Evolutionary conservation across 2,113 vertebrate species (phyloP).

Genomic region (Myiozetetes cayanensis): DNA sequence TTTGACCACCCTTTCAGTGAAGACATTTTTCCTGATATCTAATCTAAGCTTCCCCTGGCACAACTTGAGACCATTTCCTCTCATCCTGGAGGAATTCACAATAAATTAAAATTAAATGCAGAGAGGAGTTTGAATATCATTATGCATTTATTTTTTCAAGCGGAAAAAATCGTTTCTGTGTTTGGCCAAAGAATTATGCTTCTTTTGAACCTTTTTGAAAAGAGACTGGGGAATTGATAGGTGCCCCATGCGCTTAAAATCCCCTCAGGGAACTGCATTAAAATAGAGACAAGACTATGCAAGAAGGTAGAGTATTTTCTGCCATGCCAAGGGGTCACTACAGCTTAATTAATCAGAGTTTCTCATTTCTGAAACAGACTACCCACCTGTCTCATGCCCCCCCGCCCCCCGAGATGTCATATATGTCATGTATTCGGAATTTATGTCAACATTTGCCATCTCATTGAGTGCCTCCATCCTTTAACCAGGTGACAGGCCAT

Average conservation of each 20-base stretch:
- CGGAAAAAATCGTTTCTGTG: neutral
- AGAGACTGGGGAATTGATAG: neutral
- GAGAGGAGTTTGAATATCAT: neutral
- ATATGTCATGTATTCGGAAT: slow-evolving; percentile 1
- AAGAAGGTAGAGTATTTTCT: neutral
- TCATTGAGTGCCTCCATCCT: neutral
- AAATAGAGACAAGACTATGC: neutral
- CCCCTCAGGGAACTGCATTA: neutral
- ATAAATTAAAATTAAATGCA: neutral
- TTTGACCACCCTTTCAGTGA: neutral
- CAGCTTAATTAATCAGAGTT: slow-evolving; percentile 31
- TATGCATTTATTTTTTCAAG: neutral
- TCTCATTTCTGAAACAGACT: neutral
- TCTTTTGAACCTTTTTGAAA: neutral
- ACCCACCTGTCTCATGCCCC: slow-evolving; percentile 4
- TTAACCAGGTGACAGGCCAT: neutral
- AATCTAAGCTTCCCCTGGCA: neutral
- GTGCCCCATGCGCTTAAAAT: neutral
- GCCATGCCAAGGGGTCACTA: neutral
- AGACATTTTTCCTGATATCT: neutral
- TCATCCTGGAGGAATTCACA: neutral
- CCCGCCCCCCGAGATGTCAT: neutral
- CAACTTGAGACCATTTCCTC: neutral
- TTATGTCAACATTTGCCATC: slow-evolving; percentile 32
- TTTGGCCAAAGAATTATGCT: neutral